Percentiles rank a stretch among this genome's conserved stretches.
Evolutionary conservation across 2,113 vertebrate species (phyloP).

Genomic region (Scytalopus superciliaris): DNA sequence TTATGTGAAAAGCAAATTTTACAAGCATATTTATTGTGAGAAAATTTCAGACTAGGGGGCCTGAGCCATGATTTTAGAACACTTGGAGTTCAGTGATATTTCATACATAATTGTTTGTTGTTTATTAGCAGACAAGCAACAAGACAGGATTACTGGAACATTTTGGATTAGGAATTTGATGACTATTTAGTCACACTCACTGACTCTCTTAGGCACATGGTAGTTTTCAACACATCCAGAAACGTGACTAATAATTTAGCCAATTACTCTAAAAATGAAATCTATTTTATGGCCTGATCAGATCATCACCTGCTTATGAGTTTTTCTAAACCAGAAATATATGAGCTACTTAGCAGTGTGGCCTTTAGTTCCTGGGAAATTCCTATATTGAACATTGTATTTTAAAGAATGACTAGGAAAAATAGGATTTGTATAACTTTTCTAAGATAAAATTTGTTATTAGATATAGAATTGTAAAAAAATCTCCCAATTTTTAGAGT

Average conservation of each 20-base stretch:
- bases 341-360: not conserved
- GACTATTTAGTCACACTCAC: not conserved
- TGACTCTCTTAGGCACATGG: not conserved
- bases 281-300: not conserved
- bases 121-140: not conserved
- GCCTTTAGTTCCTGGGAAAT: not conserved
- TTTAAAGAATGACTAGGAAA: not conserved
- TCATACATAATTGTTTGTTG: not conserved
- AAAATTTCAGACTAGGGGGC: not conserved
- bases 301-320: not conserved
- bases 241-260: not conserved
- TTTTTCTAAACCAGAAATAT: not conserved
- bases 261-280: not conserved
- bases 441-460: not conserved
- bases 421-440: not conserved
- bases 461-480: not conserved
- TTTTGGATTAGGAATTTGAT: not conserved
- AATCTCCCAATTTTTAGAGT: not conserved
- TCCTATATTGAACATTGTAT: not conserved
- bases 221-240: not conserved
- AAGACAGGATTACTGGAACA: not conserved
- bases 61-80: not conserved
- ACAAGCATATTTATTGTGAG: not conserved
- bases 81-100: not conserved
- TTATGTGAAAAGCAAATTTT: not conserved